Evolutionary conservation across 2,113 vertebrate genomes (phyloP).

Genomic region (Heteronetta atricapilla): DNA sequence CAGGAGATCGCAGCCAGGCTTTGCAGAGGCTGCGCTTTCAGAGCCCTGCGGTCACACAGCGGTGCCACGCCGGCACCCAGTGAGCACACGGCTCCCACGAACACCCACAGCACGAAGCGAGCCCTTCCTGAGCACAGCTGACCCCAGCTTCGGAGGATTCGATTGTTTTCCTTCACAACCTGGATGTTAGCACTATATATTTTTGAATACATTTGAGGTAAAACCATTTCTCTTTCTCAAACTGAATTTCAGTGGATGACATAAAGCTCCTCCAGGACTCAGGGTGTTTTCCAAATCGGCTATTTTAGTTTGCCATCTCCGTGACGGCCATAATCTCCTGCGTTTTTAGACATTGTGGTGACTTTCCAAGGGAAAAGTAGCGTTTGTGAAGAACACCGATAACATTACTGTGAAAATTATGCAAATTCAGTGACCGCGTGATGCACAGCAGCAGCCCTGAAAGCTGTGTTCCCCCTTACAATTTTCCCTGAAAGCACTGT

Average conservation of each 20-base stretch:
- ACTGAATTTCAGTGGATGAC: neutral
- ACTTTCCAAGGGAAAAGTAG: too few relatives aligned
- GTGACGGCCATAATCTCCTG: neutral
- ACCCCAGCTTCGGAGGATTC: neutral
- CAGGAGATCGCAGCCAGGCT: neutral
- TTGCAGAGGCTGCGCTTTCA: rapidly evolving
- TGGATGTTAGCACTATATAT: neutral
- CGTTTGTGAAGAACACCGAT: too few relatives aligned
- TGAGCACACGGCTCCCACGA: rapidly evolving
- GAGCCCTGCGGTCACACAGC: neutral
- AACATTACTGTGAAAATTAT: neutral
- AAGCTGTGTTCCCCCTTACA: neutral
- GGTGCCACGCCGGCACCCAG: neutral
- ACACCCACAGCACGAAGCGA: neutral
- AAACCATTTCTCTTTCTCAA: neutral
- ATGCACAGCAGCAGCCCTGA: neutral
- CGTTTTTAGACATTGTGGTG: neutral
- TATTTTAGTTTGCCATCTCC: slow-evolving; percentile 13
- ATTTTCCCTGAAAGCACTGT: neutral
- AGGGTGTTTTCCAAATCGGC: slow-evolving; percentile 2
- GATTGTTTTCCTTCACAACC: neutral
- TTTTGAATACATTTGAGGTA: neutral
- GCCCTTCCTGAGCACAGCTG: neutral
- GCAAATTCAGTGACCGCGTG: too few relatives aligned
- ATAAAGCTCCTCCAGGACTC: neutral